A percentile compares a stretch with the other conserved stretches of the same genome.
phyloP scores from a whole-genome alignment of 2,888 invertebrate species.

The Gastrophysa polygoni region DNA sequence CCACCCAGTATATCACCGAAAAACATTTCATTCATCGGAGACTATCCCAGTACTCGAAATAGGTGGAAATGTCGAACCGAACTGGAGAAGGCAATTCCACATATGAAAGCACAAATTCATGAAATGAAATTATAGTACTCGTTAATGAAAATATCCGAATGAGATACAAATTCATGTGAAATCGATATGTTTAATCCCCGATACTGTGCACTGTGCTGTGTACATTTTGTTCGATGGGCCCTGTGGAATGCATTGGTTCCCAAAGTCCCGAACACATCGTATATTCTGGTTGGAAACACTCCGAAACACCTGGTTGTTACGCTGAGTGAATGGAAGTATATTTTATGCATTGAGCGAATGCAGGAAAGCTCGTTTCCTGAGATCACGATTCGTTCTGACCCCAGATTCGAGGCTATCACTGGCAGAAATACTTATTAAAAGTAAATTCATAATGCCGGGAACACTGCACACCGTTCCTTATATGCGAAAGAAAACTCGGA shows the following conservation, averaged over 20 bases:
- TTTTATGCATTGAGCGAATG: constrained; percentile 19
- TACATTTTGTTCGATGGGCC: no score
- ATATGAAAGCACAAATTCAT: constrained; percentile 12
- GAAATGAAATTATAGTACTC: constrained; percentile 18
- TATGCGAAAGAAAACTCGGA: not conserved
- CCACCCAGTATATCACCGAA: no score
- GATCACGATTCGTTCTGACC: constrained; percentile 10
- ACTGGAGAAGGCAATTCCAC: constrained; percentile 12
- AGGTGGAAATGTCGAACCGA: constrained; percentile 10
- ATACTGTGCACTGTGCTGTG: no score
- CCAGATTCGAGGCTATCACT: constrained; percentile 13
- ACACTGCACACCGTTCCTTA: not conserved
- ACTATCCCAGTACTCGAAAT: no score
- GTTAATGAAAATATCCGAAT: constrained; percentile 15
- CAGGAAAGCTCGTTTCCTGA: not conserved
- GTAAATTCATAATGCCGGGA: constrained; percentile 16
- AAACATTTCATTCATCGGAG: no score
- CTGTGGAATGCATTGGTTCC: no score
- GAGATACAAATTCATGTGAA: no score
- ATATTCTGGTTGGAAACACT: not conserved
- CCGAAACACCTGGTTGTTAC: not conserved
- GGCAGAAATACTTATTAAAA: constrained; percentile 7
- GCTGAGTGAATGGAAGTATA: constrained; percentile 18
- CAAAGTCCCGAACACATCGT: no score
- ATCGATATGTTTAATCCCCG: no score